A percentile compares a stretch with the other conserved stretches of the same genome.
Conservation (phyloP, 2,113 vertebrate genomes). For the Dermatemys mawii region DNA sequence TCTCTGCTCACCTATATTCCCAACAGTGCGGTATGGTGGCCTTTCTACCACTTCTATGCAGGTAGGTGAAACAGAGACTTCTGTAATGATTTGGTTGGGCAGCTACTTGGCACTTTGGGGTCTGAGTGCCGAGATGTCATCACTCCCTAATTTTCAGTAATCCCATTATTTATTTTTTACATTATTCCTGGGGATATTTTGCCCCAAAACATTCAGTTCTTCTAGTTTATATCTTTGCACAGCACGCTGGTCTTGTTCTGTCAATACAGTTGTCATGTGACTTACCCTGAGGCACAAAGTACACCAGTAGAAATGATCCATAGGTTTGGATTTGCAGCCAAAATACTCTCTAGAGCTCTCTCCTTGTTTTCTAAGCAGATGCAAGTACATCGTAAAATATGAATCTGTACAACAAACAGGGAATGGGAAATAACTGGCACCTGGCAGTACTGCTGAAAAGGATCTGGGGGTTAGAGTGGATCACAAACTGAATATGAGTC, state of each 20-base stretch:
- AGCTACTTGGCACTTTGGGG: neutral
- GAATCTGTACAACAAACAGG: neutral
- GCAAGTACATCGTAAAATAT: too few relatives aligned
- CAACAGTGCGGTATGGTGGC: slow-evolving; percentile 98
- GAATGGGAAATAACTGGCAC: neutral
- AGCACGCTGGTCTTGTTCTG: accelerated
- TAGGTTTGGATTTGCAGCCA: neutral
- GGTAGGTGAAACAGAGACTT: slow-evolving; percentile 78
- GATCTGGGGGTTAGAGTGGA: neutral
- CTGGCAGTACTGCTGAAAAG: neutral
- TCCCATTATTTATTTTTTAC: neutral
- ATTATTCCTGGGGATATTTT: too few relatives aligned
- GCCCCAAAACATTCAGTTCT: too few relatives aligned
- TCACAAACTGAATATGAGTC: neutral
- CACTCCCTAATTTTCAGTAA: neutral
- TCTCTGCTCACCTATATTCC: slow-evolving; percentile 97
- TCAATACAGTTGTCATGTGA: neutral
- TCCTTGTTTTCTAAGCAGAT: too few relatives aligned
- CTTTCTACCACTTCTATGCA: slow-evolving; percentile 97
- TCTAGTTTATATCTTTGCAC: neutral
- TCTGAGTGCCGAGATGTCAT: neutral
- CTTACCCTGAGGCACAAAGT: neutral
- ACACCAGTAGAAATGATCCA: neutral
- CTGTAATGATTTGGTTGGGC: neutral
- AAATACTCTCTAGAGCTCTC: too few relatives aligned